Evolutionary conservation across 2,113 vertebrate species (phyloP), one percentile per base, ranked within the genome.

Genomic region (Eudorcas thomsonii): DNA sequence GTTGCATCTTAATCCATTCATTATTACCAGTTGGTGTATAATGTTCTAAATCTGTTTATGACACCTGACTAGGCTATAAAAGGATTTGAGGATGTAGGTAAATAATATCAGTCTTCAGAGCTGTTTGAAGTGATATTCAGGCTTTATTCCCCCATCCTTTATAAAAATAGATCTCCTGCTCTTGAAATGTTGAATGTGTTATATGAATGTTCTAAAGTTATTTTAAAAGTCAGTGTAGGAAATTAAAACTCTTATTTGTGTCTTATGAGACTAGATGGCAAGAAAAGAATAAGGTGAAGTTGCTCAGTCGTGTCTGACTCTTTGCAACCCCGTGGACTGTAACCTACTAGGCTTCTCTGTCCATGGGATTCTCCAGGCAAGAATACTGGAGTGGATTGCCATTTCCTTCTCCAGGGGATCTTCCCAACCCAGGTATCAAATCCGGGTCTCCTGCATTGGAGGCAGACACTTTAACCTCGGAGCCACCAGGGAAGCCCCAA

Each of bases 1-100:
- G 62, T 96, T 95, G 55, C 30, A 3, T 11, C 97, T 90, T 90
- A 21, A 71, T 96, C 93, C 93, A 36, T 64, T 96, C 33, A 88
- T 96, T 95, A 94, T 89, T 85, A 90, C 36, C 54, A 78, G 54
- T 93, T 95, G 83, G 30, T 30, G 80, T 54, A 15, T 74, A 59
- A 39, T 96, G 98, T 96, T 90, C 78, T 92, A 26, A 96, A 52
- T 39, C 60, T 96, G 80, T 87, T 48, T 97, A 7, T 0, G 0
- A 67, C 64, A 33, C 30, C 88, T 93, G 28, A 93, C 26, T 52
- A 90, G 91, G 33, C 23, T 55, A 3, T 71, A 60, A 57, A 50
- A 96, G 39, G 28, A 59, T 26, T 82, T 97, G 95, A 78, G 14
- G 50, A 62, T 67, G 17, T 78, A 54, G 50, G 48, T 55, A 93